phyloP scores from a whole-genome alignment of 2,113 vertebrate genomes.

The Aix galericulata region DNA sequence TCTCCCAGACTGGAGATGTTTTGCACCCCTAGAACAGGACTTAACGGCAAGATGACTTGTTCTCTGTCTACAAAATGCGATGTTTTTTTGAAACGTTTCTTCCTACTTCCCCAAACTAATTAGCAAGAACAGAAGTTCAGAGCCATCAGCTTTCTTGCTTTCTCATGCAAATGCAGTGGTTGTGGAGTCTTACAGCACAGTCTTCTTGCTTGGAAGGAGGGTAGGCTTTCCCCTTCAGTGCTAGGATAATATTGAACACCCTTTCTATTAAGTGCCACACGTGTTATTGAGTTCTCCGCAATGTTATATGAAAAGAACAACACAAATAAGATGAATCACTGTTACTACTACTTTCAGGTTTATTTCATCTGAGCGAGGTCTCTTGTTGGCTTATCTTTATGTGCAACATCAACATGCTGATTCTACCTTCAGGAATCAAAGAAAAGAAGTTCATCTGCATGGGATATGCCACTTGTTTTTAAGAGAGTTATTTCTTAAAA shows the following conservation, averaged over 20 bases:
- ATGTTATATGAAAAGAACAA: rapidly evolving
- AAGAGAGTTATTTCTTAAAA: background rate
- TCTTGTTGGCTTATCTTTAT: background rate
- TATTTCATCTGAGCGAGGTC: background rate
- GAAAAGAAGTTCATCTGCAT: background rate
- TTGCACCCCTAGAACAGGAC: background rate
- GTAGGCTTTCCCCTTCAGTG: background rate
- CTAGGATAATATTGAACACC: background rate
- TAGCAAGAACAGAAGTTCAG: background rate
- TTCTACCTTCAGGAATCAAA: background rate
- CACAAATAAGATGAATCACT: background rate
- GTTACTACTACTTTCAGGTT: background rate
- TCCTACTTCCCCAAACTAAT: background rate
- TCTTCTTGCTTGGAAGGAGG: background rate
- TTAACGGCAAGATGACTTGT: background rate
- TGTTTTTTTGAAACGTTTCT: background rate
- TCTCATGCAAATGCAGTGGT: background rate
- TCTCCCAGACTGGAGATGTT: background rate
- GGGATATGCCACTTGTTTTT: background rate
- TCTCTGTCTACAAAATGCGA: background rate
- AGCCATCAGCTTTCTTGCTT: background rate
- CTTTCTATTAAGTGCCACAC: background rate
- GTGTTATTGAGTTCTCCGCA: background rate
- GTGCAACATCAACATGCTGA: background rate
- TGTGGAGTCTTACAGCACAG: background rate